These are phyloP conservation scores for Lamproptera curius DNA, from an alignment of 2,888 invertebrate genomes.

Conservation along the genomic window DNA sequence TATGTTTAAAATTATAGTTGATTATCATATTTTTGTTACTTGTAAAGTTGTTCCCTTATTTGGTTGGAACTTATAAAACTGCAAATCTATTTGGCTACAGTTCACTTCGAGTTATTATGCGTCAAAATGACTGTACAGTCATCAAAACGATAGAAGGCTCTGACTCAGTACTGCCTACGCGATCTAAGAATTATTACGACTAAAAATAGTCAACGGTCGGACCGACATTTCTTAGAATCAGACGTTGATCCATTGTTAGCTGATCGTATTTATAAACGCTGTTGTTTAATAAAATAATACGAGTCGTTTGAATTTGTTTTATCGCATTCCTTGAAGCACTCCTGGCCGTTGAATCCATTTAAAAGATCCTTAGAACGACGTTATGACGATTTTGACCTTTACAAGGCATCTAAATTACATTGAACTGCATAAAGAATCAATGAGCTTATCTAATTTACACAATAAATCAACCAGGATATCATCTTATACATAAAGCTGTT, in stretches of 20 bases:
- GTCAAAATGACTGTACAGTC: not conserved
- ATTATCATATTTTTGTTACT: not conserved
- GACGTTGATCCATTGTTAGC: conserved; percentile 8
- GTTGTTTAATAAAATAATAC: no score
- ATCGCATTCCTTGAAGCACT: no score
- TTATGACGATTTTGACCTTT: no score
- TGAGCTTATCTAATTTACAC: no score
- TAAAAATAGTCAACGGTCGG: conserved; percentile 11
- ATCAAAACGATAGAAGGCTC: not conserved
- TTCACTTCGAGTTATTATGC: not conserved
- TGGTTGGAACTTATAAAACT: not conserved
- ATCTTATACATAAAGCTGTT: no score
- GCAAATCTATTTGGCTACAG: not conserved
- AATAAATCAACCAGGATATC: no score
- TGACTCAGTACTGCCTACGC: not conserved
- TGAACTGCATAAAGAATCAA: no score
- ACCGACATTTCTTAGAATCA: conserved; percentile 7
- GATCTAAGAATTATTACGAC: not conserved
- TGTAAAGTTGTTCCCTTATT: not conserved
- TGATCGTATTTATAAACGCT: not conserved
- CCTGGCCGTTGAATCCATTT: no score
- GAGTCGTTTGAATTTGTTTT: no score
- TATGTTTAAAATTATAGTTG: not conserved
- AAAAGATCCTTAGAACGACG: no score
- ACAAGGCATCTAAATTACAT: no score